Evolutionary conservation across 1,140 invertebrate genomes (phyloP).

Genomic region (Orchesella cincta): DNA sequence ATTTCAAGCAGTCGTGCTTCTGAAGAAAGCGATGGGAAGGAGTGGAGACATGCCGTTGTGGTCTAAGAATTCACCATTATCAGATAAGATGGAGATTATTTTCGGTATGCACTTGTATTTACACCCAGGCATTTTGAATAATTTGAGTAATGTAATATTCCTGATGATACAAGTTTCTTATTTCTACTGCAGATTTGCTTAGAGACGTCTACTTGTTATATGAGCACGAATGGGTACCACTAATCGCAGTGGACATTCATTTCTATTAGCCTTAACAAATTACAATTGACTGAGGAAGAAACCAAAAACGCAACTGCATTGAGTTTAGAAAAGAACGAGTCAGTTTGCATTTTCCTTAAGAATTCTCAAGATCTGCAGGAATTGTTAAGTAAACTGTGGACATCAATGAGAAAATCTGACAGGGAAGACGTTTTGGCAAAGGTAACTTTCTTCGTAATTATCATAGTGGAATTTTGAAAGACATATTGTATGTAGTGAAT

Average conservation of each 20-base stretch:
- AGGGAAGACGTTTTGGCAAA: conserved; percentile 13
- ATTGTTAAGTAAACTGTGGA: not conserved
- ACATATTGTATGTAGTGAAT: not conserved
- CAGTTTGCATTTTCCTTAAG: not conserved
- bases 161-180: too few species aligned
- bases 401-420: conserved; percentile 6
- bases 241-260: conserved; percentile 14
- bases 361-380: not conserved
- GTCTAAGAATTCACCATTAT: too few species aligned
- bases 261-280: not conserved
- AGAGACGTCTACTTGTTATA: not conserved
- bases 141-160: too few species aligned
- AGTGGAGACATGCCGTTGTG: conserved; percentile 4
- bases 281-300: not conserved
- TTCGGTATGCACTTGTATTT: too few species aligned
- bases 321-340: not conserved
- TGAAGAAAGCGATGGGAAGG: conserved; percentile 28
- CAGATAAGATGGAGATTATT: too few species aligned
- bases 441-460: not conserved
- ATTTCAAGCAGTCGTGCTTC: conserved; percentile 23
- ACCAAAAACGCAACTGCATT: not conserved
- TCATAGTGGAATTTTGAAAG: not conserved
- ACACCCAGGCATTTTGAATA: too few species aligned
- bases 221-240: conserved; percentile 28
- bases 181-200: not conserved